Conservation (phyloP, 2,888 invertebrate species). For the Seira musarum region DNA sequence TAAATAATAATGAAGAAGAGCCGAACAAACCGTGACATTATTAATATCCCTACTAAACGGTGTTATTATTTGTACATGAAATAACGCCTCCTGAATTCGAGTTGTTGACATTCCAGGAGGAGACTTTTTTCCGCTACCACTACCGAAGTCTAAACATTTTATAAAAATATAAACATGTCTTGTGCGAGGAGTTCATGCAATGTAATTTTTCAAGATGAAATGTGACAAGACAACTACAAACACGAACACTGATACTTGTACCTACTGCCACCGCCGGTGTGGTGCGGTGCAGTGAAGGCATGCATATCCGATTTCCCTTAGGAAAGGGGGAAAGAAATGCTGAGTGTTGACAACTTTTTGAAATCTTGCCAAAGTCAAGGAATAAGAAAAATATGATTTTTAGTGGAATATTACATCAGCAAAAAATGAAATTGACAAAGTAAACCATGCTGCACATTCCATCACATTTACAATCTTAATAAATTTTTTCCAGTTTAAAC, state of each 20-base stretch:
- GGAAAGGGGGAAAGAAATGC: background rate
- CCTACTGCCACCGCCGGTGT: too few species aligned
- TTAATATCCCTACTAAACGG: background rate
- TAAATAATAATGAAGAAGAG: constrained; percentile 26
- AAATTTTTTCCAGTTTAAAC: too few species aligned
- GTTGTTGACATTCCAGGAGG: constrained; percentile 45
- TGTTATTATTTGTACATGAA: too few species aligned
- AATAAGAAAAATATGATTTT: too few species aligned
- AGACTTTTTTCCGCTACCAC: constrained; percentile 12
- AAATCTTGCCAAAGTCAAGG: background rate
- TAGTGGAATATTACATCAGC: too few species aligned
- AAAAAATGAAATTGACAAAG: too few species aligned
- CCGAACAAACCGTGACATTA: constrained; percentile 13
- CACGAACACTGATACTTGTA: too few species aligned
- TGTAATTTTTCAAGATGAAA: constrained; percentile 9
- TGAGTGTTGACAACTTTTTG: background rate
- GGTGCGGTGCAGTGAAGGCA: background rate
- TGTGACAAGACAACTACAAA: constrained; percentile 9
- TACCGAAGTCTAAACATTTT: constrained; percentile 1
- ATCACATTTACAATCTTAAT: background rate
- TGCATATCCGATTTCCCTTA: background rate
- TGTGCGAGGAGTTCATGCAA: background rate
- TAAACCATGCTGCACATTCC: too few species aligned
- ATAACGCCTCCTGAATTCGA: constrained; percentile 9
- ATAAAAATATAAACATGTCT: constrained; percentile 17